A percentile compares a stretch with the other conserved stretches of the same genome.
Evolutionary conservation across 2,113 vertebrate species (phyloP).

Genomic region (Phodopus roborovskii): DNA sequence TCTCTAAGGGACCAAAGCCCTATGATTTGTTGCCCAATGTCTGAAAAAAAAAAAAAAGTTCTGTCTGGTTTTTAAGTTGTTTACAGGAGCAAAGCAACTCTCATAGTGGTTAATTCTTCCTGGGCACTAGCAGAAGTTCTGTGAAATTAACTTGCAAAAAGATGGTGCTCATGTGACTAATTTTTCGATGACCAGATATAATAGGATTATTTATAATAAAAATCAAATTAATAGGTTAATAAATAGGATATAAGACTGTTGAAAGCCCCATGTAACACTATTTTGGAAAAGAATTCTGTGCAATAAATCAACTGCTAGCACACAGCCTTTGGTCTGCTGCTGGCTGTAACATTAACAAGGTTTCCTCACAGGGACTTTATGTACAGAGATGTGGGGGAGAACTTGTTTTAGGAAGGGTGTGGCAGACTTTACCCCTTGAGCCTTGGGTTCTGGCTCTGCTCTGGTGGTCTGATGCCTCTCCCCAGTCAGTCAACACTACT

Average conservation of each 20-base stretch:
- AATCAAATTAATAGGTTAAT: neutral
- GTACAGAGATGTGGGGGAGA: too few species aligned
- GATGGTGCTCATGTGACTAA: neutral
- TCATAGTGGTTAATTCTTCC: constrained; percentile 7
- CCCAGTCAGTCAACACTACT: neutral
- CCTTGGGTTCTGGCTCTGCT: neutral
- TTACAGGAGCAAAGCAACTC: neutral
- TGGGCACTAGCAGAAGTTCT: neutral
- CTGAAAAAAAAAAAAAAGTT: constrained; percentile 13
- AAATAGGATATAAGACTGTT: neutral
- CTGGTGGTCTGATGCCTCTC: neutral
- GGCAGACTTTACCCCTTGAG: neutral
- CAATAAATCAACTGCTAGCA: neutral
- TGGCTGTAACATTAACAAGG: neutral
- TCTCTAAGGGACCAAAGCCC: neutral
- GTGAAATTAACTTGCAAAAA: constrained; percentile 30
- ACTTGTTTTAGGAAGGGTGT: neutral
- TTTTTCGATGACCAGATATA: constrained; percentile 22
- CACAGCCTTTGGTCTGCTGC: neutral
- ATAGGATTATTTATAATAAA: neutral
- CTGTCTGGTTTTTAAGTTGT: constrained; percentile 34
- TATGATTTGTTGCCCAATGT: neutral
- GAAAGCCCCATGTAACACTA: neutral
- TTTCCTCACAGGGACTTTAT: neutral
- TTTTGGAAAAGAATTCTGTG: neutral